A percentile compares a stretch with the other conserved stretches of the same genome.
phyloP scores from a whole-genome alignment of 64 coral and sea anemone species.

The Cladopsammia gracilis region DNA sequence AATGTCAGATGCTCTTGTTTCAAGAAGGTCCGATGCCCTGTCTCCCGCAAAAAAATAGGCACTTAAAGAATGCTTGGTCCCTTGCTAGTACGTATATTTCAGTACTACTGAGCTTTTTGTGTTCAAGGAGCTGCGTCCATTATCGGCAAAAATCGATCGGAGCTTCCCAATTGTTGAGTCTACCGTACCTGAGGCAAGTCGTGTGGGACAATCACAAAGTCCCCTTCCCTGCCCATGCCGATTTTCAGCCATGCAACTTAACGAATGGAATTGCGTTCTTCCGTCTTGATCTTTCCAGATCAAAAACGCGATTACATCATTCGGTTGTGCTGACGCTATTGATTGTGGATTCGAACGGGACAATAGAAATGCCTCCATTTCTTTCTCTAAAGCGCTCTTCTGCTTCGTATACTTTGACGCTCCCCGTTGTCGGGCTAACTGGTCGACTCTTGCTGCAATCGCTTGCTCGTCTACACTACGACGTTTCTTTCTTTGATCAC shows the following conservation, averaged over 20 bases:
- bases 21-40: background rate
- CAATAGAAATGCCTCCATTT: background rate
- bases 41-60: background rate
- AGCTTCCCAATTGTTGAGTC: slow-evolving; percentile 54
- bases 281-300: slow-evolving; percentile 56
- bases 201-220: slow-evolving; percentile 20
- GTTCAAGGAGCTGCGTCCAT: background rate
- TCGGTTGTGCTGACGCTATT: background rate
- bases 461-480: background rate
- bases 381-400: slow-evolving; percentile 23
- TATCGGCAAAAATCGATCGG: background rate
- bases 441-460: background rate
- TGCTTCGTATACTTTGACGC: slow-evolving; percentile 38
- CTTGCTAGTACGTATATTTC: background rate
- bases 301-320: slow-evolving; percentile 31
- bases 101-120: background rate
- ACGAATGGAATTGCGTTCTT: slow-evolving; percentile 47
- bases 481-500: background rate
- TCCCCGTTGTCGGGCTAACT: background rate
- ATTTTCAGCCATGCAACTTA: background rate
- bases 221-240: background rate
- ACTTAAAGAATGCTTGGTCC: no score
- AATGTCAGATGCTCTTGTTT: background rate
- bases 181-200: slow-evolving; percentile 36
- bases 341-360: background rate